These are phyloP conservation scores for Papilio polyxenes DNA, from an alignment of 1,140 invertebrate genomes.

Conservation along the genomic window DNA sequence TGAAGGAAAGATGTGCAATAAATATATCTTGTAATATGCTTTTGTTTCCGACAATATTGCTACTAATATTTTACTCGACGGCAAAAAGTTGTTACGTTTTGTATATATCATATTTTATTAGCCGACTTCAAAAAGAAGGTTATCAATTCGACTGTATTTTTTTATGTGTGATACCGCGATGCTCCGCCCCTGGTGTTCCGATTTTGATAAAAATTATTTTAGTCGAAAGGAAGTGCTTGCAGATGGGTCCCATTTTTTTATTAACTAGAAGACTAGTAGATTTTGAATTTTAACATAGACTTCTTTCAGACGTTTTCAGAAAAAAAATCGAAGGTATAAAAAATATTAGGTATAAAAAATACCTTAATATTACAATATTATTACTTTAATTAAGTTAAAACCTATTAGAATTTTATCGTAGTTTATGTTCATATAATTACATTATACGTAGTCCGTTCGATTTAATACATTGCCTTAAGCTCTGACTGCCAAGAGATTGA, in stretches of 20 bases:
- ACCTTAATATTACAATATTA: not conserved
- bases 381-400: not conserved
- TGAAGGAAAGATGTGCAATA: slow-evolving; percentile 12
- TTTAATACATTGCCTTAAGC: slow-evolving; percentile 11
- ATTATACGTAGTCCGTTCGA: not conserved
- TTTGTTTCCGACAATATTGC: slow-evolving; percentile 13
- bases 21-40: slow-evolving; percentile 24
- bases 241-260: no score
- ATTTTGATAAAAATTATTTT: no score
- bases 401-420: not conserved
- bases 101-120: not conserved
- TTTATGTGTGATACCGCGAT: no score
- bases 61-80: not conserved
- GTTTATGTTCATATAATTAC: not conserved
- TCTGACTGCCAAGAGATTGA: not conserved
- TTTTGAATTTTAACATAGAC: not conserved
- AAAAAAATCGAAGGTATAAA: not conserved
- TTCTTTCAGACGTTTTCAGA: not conserved
- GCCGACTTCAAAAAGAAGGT: no score
- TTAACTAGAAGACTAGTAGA: no score
- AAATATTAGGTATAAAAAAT: not conserved
- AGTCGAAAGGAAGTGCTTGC: no score
- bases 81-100: not conserved
- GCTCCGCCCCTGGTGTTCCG: no score
- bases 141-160: no score